Evolutionary conservation across 1,140 invertebrate species (phyloP), one percentile per base, ranked within the genome.

Genomic region (Asobara japonica): DNA sequence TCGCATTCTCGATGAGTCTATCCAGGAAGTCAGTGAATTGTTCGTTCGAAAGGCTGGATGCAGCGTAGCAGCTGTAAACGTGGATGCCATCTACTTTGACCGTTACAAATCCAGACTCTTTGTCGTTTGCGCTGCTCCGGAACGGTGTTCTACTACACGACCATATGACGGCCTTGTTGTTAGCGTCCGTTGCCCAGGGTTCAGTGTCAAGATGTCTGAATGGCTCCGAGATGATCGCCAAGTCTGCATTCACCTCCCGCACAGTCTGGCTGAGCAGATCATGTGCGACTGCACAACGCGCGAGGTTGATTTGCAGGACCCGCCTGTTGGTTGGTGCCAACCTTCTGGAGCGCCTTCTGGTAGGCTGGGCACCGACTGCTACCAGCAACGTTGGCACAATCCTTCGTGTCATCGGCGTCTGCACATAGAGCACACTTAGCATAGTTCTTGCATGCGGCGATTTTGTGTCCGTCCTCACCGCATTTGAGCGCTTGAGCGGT

Each of bases 171-270:
- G 41, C 41, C n/a, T 45, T 45, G 41, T 3, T n/a, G 6, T 5
- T 8, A 3, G 16, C 16, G 41, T 45, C 41, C 41, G 41, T n/a
- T n/a, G 4, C 41, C 41, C 41, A 45, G 8, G 41, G n/a, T 16
- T 6, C 3, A 16, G 6, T 16, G n/a, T 5, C n/a, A 4, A n/a
- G 41, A 45, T 45, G 41, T n/a, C 16, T 45, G 16, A 8, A 45
- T 6, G 41, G 41, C 41, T 45, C 41, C 8, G 41, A 45, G 6
- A 45, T 6, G 16, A 45, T 10, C 41, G 16, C 41, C 8, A 45
- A n/a, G 41, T 51, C 18, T 7, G 3, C 22, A n/a, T 51, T 20
- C 8, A 8, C 2, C 87, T 65, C 36, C 10, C 56, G 22, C 18
- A 29, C 68, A 33, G 8, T 20, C 20, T 51, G 45, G 3, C 3